These are phyloP conservation scores for Panthera uncia DNA, from an alignment of 2,113 vertebrate species.

Conservation along the genomic window DNA sequence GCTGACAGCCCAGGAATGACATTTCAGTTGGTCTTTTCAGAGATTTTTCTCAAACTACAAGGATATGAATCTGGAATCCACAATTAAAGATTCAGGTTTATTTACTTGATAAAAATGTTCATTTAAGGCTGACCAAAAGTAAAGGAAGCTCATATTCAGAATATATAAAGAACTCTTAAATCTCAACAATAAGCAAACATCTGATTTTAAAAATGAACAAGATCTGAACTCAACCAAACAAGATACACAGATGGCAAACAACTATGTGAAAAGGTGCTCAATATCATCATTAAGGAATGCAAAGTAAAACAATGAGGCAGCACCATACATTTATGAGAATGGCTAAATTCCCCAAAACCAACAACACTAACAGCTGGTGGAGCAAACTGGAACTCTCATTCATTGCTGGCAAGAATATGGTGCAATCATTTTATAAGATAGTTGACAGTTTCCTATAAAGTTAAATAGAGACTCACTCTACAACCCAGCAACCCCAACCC, in stretches of 20 bases:
- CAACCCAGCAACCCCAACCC: background rate
- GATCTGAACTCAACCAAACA: background rate
- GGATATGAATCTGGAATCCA: background rate
- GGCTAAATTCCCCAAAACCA: background rate
- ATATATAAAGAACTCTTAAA: background rate
- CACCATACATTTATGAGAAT: background rate
- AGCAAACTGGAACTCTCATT: background rate
- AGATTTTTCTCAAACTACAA: background rate
- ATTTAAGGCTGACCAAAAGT: background rate
- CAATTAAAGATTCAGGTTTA: background rate
- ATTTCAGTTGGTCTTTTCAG: background rate
- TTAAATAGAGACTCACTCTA: background rate
- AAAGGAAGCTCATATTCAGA: background rate
- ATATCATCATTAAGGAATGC: background rate
- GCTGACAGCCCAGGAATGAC: background rate
- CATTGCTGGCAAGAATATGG: fast-evolving
- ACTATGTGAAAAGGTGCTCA: background rate
- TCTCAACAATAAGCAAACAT: background rate
- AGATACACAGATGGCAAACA: background rate
- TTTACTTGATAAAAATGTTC: background rate
- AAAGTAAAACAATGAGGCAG: background rate
- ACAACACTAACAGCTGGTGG: background rate
- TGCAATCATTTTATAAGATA: background rate
- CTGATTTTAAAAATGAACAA: background rate
- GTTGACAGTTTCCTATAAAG: background rate